Evolutionary conservation across 2,113 vertebrate species (phyloP), one percentile per base, ranked within the genome.

Genomic region (Phylloscopus trochilus): DNA sequence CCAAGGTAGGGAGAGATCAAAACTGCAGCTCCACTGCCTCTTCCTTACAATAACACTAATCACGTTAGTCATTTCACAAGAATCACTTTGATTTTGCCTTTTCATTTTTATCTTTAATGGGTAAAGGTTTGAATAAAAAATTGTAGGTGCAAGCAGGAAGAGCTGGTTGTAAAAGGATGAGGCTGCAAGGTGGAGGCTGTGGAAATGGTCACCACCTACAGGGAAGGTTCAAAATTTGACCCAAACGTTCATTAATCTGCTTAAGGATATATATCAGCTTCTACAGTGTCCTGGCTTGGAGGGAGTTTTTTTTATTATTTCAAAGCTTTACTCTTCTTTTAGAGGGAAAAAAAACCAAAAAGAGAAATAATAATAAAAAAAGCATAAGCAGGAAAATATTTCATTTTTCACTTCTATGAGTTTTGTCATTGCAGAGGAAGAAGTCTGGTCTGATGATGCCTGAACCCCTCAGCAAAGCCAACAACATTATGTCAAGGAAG

Each of bases 31-130:
- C 63, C 73, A n/a, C 39, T n/a, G 53, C 53, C 13, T 89, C 82
- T 81, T 78, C 63, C 56, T 66, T 85, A 58, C 62, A 93, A 87
- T 33, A 77, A 86, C 84, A 46, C 44, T 92, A 91, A 96, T 96
- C 84, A 92, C 62, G 82, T 94, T 70, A 87, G 23, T 73, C 68
- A 67, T 83, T 92, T 93, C 89, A 83, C 55, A 91, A 79, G 93
- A 93, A 69, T 73, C 46, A 18, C 90, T 97, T 93, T 93, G 90
- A 96, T 94, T 95, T 89, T 72, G 39, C 33, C 26, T 78, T 89
- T 93, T 94, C 66, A 31, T 87, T 95, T 92, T 95, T 44, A 53
- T 70, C 51, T 72, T 68, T 52, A 73, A 49, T 17, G 28, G 66
- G 28, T 28, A 67, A 72, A 39, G 11, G n/a, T 60, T 82, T 67